Evolutionary conservation across 2,888 invertebrate species (phyloP).

Genomic region (Scaptomyza tumidula): DNA sequence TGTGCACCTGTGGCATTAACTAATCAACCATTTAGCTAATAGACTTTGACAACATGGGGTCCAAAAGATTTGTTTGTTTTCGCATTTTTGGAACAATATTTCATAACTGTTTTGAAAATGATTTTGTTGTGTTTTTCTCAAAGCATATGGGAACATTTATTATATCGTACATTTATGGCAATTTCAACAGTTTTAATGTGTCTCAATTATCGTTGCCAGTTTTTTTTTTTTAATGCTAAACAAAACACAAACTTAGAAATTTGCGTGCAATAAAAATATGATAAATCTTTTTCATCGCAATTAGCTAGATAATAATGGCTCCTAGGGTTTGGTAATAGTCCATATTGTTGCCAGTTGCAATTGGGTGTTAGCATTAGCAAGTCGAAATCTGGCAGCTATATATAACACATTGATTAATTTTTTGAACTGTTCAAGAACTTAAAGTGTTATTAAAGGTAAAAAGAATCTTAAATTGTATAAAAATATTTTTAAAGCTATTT

Average conservation of each 20-base stretch:
- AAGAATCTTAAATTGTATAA: too few relatives aligned
- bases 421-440: too few relatives aligned
- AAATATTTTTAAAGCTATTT: too few relatives aligned
- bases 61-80: constrained; percentile 13
- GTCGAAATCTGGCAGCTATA: background rate
- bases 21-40: constrained; percentile 52
- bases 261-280: constrained; percentile 52
- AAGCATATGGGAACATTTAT: too few relatives aligned
- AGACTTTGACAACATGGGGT: constrained; percentile 67
- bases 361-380: constrained; percentile 26
- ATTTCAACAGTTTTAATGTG: constrained; percentile 55
- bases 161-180: constrained; percentile 36
- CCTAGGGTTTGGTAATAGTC: background rate
- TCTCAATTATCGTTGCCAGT: constrained; percentile 63
- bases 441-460: too few relatives aligned
- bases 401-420: background rate
- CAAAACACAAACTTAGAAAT: constrained; percentile 37
- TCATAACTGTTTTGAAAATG: constrained; percentile 42
- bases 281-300: constrained; percentile 40
- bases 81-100: constrained; percentile 28
- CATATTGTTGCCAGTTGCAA: background rate
- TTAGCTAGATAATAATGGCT: constrained; percentile 45
- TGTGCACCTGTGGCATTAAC: constrained; percentile 27
- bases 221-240: constrained; percentile 46
- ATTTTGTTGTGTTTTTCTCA: background rate